A percentile compares a stretch with the other conserved stretches of the same genome.
Evolutionary conservation across 2,888 invertebrate species (phyloP).

Genomic region (Galerucella nymphaeae): DNA sequence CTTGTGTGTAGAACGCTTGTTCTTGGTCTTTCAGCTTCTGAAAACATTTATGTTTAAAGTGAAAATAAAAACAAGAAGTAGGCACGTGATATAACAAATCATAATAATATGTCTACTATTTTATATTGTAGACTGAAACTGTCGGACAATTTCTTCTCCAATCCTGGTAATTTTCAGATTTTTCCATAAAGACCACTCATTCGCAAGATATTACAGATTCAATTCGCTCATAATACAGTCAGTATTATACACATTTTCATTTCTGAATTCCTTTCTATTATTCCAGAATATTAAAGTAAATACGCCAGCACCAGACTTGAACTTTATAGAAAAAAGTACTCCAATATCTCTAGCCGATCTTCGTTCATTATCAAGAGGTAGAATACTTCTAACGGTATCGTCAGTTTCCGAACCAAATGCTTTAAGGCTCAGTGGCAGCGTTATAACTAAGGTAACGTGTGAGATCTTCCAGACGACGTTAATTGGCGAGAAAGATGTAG

Average conservation of each 20-base stretch:
- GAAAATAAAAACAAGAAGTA: too few relatives aligned
- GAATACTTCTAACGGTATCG: constrained; percentile 76
- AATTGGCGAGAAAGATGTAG: constrained; percentile 60
- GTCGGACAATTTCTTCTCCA: too few relatives aligned
- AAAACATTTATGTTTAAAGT: too few relatives aligned
- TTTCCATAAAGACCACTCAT: too few relatives aligned
- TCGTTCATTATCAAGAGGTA: constrained; percentile 80
- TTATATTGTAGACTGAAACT: too few relatives aligned
- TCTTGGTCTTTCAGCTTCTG: too few relatives aligned
- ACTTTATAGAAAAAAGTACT: constrained; percentile 82
- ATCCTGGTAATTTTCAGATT: too few relatives aligned
- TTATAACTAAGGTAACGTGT: constrained; percentile 81
- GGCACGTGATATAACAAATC: too few relatives aligned
- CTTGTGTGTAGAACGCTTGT: too few relatives aligned
- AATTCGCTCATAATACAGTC: too few relatives aligned
- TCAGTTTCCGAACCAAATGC: constrained; percentile 75
- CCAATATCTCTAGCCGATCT: constrained; percentile 82
- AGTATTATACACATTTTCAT: neutral
- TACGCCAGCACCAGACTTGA: constrained; percentile 82
- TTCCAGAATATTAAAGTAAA: constrained; percentile 72
- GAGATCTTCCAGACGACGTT: constrained; percentile 83
- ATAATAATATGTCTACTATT: too few relatives aligned
- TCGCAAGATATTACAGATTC: too few relatives aligned
- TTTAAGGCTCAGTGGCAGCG: constrained; percentile 75
- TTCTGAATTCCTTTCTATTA: neutral